These are phyloP conservation scores for Muscicapa striata DNA, from an alignment of 2,797 vertebrate genomes.

Conservation along the genomic window DNA sequence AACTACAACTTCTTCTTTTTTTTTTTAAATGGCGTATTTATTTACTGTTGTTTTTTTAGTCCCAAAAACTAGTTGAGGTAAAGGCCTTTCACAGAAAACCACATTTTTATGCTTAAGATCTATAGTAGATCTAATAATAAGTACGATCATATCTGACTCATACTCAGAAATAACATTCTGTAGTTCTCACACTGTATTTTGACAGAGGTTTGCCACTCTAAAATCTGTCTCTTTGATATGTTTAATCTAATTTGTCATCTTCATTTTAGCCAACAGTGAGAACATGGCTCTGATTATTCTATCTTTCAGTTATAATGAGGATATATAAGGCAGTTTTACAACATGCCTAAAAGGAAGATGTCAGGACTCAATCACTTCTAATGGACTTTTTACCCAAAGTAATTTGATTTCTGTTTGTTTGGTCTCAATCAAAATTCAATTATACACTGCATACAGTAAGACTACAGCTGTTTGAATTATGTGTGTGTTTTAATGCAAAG, in stretches of 20 bases:
- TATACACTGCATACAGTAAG: neutral
- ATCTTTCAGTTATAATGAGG: neutral
- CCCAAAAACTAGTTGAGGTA: neutral
- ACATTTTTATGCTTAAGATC: neutral
- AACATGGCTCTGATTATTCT: neutral
- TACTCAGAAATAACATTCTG: neutral
- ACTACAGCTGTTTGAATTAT: neutral
- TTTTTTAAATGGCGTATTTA: neutral
- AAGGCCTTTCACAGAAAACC: neutral
- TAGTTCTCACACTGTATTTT: neutral
- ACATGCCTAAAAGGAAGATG: neutral
- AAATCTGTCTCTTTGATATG: neutral
- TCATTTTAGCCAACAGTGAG: neutral
- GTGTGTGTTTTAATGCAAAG: neutral
- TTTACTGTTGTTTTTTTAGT: neutral
- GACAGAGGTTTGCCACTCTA: neutral
- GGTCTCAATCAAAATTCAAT: conserved; percentile 6
- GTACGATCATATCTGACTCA: neutral
- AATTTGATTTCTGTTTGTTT: conserved; percentile 5
- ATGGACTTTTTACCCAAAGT: neutral
- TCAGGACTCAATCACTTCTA: neutral
- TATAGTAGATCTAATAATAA: neutral
- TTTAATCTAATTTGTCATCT: neutral
- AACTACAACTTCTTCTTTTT: neutral
- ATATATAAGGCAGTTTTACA: neutral